Conservation (phyloP, 2,797 vertebrate species). For the Anableps anableps region DNA sequence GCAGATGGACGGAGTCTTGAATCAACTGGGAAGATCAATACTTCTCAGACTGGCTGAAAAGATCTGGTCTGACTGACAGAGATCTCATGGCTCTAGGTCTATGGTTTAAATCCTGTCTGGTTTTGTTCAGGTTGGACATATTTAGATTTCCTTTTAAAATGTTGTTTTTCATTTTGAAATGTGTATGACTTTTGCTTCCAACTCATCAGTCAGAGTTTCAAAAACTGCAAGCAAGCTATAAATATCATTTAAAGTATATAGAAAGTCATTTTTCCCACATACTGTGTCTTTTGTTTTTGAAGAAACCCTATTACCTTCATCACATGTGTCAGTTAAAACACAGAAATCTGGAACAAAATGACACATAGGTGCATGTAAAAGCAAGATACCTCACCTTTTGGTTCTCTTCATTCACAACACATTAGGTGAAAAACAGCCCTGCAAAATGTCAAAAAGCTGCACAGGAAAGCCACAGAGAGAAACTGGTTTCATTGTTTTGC, state of each 20-base stretch:
- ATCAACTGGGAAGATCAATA: constrained; percentile 81
- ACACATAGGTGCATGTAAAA: constrained; percentile 20
- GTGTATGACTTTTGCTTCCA: constrained; percentile 18
- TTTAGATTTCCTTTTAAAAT: constrained; percentile 34
- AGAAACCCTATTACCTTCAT: not conserved
- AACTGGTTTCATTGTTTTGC: constrained; percentile 59
- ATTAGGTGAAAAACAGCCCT: constrained; percentile 58
- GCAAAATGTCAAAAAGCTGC: constrained; percentile 72
- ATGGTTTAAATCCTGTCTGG: constrained; percentile 42
- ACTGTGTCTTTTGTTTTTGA: not conserved
- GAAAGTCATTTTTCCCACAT: not conserved
- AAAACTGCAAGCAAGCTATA: constrained; percentile 1
- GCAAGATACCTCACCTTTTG: constrained; percentile 22
- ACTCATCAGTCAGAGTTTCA: constrained; percentile 19
- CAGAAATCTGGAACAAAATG: constrained; percentile 25
- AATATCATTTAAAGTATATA: not conserved
- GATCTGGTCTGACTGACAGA: constrained; percentile 57
- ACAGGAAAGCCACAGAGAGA: constrained; percentile 55
- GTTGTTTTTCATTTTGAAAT: no score
- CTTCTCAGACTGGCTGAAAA: constrained; percentile 65
- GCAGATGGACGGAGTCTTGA: constrained; percentile 77
- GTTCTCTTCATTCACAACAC: constrained; percentile 52
- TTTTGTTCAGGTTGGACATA: constrained; percentile 46
- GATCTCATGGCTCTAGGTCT: constrained; percentile 54
- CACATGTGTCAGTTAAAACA: constrained; percentile 20